Percentiles rank a stretch among this genome's conserved stretches.
phyloP scores from a whole-genome alignment of 2,888 invertebrate species.

The Lymantria dispar region DNA sequence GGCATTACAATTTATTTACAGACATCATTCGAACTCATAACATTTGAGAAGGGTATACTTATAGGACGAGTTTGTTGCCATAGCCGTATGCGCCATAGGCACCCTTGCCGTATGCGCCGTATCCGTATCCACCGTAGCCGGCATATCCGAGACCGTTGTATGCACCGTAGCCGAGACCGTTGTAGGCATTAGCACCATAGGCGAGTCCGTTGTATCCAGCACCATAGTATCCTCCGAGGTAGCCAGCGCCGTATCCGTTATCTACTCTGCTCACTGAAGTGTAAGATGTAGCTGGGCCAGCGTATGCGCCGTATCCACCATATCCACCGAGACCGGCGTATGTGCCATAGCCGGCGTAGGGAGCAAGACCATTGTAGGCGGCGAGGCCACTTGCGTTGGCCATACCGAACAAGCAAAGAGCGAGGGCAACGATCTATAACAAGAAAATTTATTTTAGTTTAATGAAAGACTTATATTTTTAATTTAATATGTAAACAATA shows the following conservation, averaged over 20 bases:
- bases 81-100: slow-evolving; percentile 11
- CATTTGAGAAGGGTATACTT: no score
- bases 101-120: slow-evolving; percentile 23
- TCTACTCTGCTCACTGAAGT: slow-evolving; percentile 32
- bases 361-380: slow-evolving; percentile 6
- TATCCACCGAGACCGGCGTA: slow-evolving; percentile 16
- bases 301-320: slow-evolving; percentile 15
- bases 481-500: not conserved
- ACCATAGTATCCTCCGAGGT: not conserved
- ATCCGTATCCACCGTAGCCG: not conserved
- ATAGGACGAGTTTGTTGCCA: not conserved
- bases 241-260: slow-evolving; percentile 8
- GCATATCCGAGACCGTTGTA: not conserved
- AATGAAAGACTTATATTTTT: no score
- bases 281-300: slow-evolving; percentile 33
- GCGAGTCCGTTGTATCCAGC: not conserved
- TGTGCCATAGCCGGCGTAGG: slow-evolving; percentile 11
- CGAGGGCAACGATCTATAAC: slow-evolving; percentile 42
- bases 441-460: not conserved
- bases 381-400: slow-evolving; percentile 36
- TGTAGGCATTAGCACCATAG: slow-evolving; percentile 4
- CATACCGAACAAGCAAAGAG: slow-evolving; percentile 50
- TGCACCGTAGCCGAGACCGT: not conserved
- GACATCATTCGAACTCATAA: no score
- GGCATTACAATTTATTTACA: no score